Evolutionary conservation across 2,797 vertebrate species (phyloP).

Genomic region (Gouania willdenowi): DNA sequence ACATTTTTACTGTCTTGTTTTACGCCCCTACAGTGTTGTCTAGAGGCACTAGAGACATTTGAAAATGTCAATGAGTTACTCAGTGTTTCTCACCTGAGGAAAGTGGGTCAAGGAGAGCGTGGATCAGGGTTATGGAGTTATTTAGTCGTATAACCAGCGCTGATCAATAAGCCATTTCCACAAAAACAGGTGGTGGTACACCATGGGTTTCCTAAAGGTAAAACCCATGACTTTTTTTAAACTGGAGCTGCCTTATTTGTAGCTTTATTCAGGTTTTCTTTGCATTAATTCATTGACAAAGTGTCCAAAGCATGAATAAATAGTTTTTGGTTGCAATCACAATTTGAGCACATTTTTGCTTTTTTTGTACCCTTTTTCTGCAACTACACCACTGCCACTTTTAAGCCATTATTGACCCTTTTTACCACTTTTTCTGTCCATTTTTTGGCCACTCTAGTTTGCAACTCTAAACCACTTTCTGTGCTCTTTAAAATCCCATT

Average conservation of each 20-base stretch:
- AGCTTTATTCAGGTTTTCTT: no score
- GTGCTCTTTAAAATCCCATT: no score
- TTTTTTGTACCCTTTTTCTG: no score
- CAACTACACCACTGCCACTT: no score
- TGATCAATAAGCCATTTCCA: constrained; percentile 59
- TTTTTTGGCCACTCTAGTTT: no score
- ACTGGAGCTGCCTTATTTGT: constrained; percentile 3
- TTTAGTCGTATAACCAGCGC: constrained; percentile 31
- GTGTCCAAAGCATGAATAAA: no score
- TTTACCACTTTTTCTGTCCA: no score
- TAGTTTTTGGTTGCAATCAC: no score
- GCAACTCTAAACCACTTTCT: no score
- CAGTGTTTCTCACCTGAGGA: constrained; percentile 58
- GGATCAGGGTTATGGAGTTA: constrained; percentile 58
- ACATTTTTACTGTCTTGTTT: constrained; percentile 65
- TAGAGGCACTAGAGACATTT: constrained; percentile 54
- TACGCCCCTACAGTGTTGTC: constrained; percentile 55
- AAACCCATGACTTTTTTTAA: neutral
- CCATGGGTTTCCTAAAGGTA: constrained; percentile 10
- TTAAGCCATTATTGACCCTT: no score
- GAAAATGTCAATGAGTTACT: constrained; percentile 54
- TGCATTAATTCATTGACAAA: no score
- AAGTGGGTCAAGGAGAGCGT: constrained; percentile 49
- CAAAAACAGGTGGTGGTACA: constrained; percentile 15
- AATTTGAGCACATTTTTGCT: no score